A percentile compares a stretch with the other conserved stretches of the same genome.
phyloP scores from a whole-genome alignment of 2,888 invertebrate genomes.

The Nipponacmea schrenckii region DNA sequence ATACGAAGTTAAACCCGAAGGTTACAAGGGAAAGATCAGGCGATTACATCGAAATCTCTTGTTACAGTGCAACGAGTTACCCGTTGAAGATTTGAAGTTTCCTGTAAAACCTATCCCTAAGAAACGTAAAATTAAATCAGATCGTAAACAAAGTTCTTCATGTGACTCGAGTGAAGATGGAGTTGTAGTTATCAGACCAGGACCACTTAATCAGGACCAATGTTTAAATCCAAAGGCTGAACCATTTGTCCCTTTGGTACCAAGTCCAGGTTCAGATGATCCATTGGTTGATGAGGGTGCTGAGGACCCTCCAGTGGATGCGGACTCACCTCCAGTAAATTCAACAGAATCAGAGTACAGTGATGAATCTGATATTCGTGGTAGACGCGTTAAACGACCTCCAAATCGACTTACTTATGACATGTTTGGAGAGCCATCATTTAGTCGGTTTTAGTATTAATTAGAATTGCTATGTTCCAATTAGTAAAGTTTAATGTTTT shows the following conservation, averaged over 20 bases:
- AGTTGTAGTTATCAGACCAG: background rate
- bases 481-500: no score
- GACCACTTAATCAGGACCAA: background rate
- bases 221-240: background rate
- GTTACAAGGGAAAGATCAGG: background rate
- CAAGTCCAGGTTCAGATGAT: background rate
- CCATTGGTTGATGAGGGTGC: no score
- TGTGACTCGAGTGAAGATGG: no score
- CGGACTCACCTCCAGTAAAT: no score
- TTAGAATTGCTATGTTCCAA: no score
- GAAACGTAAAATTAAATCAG: no score
- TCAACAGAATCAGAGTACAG: no score
- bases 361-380: background rate
- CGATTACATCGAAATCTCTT: background rate
- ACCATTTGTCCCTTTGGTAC: background rate
- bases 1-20: background rate
- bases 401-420: background rate
- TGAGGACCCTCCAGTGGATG: no score
- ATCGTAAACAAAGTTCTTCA: no score
- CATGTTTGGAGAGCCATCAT: background rate
- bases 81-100: no score
- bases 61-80: background rate
- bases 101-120: no score
- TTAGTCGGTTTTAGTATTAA: no score
- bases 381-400: background rate